phyloP scores from a whole-genome alignment of 2,113 vertebrate genomes.

The Rhea americana region DNA sequence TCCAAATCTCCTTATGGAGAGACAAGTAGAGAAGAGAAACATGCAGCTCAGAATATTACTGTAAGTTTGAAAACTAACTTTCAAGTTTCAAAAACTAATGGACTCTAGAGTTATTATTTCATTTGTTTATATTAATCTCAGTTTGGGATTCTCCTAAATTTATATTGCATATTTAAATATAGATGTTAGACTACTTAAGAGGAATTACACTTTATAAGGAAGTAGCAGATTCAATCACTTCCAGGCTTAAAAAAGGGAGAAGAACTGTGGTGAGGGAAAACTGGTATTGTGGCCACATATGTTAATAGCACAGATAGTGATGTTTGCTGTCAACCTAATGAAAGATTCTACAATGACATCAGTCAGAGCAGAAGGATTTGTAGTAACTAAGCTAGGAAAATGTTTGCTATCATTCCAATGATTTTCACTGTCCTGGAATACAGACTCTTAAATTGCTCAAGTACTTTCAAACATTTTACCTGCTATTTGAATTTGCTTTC shows the following conservation, averaged over 20 bases:
- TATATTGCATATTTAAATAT: background rate
- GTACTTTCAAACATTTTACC: background rate
- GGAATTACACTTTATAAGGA: background rate
- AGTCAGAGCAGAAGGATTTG: background rate
- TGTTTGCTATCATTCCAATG: rapidly evolving
- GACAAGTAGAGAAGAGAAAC: background rate
- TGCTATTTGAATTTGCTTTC: background rate
- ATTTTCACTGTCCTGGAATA: background rate
- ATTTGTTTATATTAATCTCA: background rate
- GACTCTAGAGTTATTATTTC: background rate
- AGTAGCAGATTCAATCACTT: background rate
- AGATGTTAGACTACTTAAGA: background rate
- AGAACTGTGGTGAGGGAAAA: background rate
- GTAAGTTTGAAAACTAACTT: background rate
- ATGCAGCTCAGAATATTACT: background rate
- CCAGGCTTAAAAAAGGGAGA: background rate
- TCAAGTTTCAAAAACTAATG: background rate
- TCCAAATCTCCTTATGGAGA: background rate
- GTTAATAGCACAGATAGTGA: background rate
- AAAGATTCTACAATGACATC: background rate
- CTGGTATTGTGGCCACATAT: background rate
- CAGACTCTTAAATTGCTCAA: background rate
- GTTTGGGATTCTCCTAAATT: background rate
- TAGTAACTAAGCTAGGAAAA: background rate
- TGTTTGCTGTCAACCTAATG: background rate